Base-by-base conservation (phyloP, 2,888 invertebrate genomes). In the Chalcis sispes region DNA sequence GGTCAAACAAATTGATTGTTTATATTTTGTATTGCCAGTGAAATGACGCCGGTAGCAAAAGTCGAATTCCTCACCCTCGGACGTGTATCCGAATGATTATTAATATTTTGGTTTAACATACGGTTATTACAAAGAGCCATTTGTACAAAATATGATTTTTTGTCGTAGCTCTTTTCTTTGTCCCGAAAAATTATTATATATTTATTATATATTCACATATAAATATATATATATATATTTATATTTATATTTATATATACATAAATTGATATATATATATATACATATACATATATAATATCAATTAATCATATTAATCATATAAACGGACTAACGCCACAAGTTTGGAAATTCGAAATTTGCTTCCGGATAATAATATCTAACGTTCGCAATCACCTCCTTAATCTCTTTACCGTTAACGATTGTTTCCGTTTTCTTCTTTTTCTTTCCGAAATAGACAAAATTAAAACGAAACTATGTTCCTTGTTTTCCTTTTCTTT, bases 1-100 rank as follows among this genome's bases (percentile, higher is more conserved):
- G 88, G 86, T 85, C 86, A 87, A 79, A 87, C 85, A 86, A 88
- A 88, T 87, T 86, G 85, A 87, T 87, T 86, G 84, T 87, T 87
- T 87, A 86, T 86, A 87, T 87, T 86, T 87, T 85, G 84, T 85
- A 87, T 85, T 80, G 83, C 79, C 81, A 82, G 79, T 81, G 79
- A 75, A 75, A 65, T 71, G 61, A 27, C 75, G 79, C 82, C 83
- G 83, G 81, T 81, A 83, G 84, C 82, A 84, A 84, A 83, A 80
- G 66, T 84, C 84, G 82, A 84, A 82, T 71, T 73, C 54, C 58
- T 32, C 25, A 76, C 70, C 59, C 25, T 23, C 36, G 52, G 40
- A 36, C 27, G 40, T 25, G 36, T 65, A 1, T 48, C 15, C 15
- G 15, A 64, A 27, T 7, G n/a, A n/a, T n/a, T n/a, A n/a, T n/a